Percentiles rank a stretch among this genome's conserved stretches.
These are phyloP conservation scores for Synodontis membranacea DNA, from an alignment of 2,113 vertebrate genomes.

Conservation along the genomic window DNA sequence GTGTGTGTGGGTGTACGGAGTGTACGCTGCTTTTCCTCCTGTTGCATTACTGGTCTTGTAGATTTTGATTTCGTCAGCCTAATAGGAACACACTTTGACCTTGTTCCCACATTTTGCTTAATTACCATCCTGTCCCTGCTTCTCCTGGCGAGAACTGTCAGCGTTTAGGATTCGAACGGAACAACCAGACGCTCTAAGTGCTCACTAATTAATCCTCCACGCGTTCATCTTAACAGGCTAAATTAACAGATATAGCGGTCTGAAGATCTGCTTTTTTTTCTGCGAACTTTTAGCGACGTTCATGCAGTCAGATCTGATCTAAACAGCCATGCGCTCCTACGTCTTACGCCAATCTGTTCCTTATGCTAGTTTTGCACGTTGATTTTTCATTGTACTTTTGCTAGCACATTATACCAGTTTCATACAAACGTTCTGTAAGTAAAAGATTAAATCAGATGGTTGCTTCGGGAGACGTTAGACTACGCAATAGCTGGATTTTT, in stretches of 20 bases:
- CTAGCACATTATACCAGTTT: no score
- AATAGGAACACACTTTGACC: background rate
- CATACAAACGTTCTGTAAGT: no score
- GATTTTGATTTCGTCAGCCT: background rate
- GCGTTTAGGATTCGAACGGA: constrained; percentile 21
- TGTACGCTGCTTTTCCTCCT: background rate
- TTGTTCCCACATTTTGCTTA: constrained; percentile 31
- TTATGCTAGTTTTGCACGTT: no score
- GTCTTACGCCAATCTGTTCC: no score
- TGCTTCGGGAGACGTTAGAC: no score
- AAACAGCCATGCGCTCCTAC: no score
- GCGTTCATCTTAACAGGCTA: background rate
- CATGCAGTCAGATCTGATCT: no score
- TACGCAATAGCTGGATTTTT: no score
- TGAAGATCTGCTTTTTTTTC: background rate
- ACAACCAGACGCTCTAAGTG: constrained; percentile 2
- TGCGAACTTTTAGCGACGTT: background rate
- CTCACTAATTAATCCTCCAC: constrained; percentile 28
- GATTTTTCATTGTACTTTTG: no score
- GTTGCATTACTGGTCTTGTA: background rate
- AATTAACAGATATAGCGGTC: no score
- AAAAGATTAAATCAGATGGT: no score
- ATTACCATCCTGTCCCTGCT: constrained; percentile 53
- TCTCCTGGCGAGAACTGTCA: constrained; percentile 48
- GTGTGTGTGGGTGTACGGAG: background rate